These are phyloP conservation scores for Leucosticte australis DNA, from an alignment of 2,113 vertebrate genomes.

Conservation along the genomic window DNA sequence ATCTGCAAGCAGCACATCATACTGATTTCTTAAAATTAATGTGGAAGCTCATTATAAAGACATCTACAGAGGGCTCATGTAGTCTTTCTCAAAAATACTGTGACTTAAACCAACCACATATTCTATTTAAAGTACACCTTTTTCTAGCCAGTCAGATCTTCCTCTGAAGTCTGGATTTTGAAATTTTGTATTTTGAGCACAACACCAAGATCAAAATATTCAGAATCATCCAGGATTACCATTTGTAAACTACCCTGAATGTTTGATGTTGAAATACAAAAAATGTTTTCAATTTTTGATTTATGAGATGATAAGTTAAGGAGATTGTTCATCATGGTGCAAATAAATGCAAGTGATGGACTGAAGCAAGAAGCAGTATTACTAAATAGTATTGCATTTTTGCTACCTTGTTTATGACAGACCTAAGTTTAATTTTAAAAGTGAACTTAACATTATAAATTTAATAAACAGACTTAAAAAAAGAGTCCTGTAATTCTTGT, in stretches of 20 bases:
- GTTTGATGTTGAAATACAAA: background rate
- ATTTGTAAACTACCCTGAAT: background rate
- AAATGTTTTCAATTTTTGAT: background rate
- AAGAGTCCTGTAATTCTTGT: background rate
- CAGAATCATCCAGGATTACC: background rate
- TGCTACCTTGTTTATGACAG: background rate
- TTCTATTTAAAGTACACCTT: background rate
- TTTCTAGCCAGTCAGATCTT: background rate
- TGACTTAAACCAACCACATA: background rate
- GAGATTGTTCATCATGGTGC: background rate
- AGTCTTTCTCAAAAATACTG: slow-evolving; percentile 9
- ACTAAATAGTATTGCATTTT: background rate
- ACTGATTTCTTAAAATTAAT: slow-evolving; percentile 69
- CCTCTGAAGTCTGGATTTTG: background rate
- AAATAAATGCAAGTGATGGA: background rate
- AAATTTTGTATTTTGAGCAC: background rate
- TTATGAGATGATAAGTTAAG: background rate
- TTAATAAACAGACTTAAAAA: background rate
- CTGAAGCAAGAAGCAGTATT: background rate
- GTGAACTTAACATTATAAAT: background rate
- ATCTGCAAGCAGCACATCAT: slow-evolving; percentile 55
- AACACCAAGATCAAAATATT: background rate
- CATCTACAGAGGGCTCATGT: slow-evolving; percentile 7
- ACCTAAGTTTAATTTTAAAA: background rate
- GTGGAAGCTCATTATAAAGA: slow-evolving; percentile 54